These are phyloP conservation scores for Galemys pyrenaicus DNA, from an alignment of 2,113 vertebrate species.

Conservation along the genomic window DNA sequence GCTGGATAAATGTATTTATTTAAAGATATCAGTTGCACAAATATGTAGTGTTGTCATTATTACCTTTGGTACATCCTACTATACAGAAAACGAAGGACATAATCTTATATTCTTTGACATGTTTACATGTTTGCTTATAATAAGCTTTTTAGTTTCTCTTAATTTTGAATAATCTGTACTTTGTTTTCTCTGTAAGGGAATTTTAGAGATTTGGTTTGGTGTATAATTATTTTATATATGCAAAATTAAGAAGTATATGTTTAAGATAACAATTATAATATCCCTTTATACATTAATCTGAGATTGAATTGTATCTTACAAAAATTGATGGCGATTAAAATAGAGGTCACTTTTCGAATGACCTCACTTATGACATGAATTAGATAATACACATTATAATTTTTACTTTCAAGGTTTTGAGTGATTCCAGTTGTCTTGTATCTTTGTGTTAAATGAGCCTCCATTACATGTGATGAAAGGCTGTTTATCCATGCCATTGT, in stretches of 20 bases:
- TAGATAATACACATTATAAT: neutral
- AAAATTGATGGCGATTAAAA: neutral
- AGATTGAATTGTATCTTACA: neutral
- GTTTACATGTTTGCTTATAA: accelerated
- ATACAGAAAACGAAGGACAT: neutral
- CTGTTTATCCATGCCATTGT: neutral
- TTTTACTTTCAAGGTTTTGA: neutral
- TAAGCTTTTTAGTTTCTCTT: neutral
- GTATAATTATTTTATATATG: neutral
- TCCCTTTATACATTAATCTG: neutral
- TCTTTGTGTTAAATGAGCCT: neutral
- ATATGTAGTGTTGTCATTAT: slow-evolving; percentile 27
- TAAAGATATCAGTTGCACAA: slow-evolving; percentile 56
- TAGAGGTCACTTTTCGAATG: neutral
- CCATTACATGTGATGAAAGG: neutral
- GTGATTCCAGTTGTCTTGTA: neutral
- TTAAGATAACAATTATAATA: neutral
- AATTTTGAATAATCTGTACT: neutral
- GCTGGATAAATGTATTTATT: slow-evolving; percentile 58
- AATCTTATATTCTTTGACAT: neutral
- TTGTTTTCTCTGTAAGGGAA: neutral
- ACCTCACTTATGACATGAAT: neutral
- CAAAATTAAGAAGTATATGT: neutral
- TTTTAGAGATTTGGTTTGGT: neutral
- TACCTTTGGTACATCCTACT: slow-evolving; percentile 16